Evolutionary conservation across 1,140 invertebrate species (phyloP), one percentile per base, ranked within the genome.

Genomic region (Orussus abietinus): DNA sequence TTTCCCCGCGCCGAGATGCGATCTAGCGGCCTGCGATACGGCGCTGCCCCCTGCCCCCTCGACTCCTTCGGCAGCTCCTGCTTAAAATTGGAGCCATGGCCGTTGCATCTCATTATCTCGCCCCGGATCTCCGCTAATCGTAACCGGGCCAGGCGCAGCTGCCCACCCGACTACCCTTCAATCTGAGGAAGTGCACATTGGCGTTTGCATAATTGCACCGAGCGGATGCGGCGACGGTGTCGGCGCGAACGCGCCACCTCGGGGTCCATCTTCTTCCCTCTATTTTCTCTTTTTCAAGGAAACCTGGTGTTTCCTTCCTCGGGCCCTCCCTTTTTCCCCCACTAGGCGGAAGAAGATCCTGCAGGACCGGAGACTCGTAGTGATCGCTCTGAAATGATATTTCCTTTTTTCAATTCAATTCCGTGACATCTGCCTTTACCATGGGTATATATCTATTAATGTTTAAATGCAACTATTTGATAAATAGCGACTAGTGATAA

Each of bases 191-290:
- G 53, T 59, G 52, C 34, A 48, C 39, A 39, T 31, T 42, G 48
- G 49, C 51, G 58, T 66, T 69, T 64, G 63, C 66, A 67, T 72
- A 67, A 72, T 72, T 67, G 59, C 59, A 57, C 30, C 35, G 18
- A 36, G 38, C 29, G 38, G 11, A 34, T 42, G 28, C 18, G 18
- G 31, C 15, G 34, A 4, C 37, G 45, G 35, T 45, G 51, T 36
- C 42, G 47, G 30, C 22, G 37, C 36, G 39, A 42, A 42, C 46
- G 28, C 22, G 44, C 41, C 33, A 33, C 17, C 31, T 25, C 15
- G 31, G 13, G 19, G 26, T 51, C 42, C 29, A 42, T 45, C 42
- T 41, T 46, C 45, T 43, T 51, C 33, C 28, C 32, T 30, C 18
- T 0, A 10, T 29, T 29, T 9, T 28, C 21, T 11, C 20, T 9